Base-by-base conservation (phyloP, 2,797 vertebrate species). In the Tenualosa thibaudeaui region DNA sequence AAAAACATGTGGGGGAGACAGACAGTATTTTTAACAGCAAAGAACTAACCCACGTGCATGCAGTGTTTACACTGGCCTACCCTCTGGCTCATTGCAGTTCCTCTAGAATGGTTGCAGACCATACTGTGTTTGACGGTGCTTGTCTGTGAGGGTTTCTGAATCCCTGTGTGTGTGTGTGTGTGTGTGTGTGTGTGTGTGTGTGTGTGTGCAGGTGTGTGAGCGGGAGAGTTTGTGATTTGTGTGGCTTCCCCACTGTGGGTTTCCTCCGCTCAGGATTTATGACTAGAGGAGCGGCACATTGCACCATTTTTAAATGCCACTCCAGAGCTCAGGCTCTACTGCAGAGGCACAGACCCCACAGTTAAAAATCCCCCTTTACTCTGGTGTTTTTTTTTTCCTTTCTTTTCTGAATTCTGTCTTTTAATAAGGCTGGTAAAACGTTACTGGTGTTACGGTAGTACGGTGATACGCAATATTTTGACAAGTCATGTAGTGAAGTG, bases 111-210 rank as follows among this genome's bases (percentile, higher is more conserved):
- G 37, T 10, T 71, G 68, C 31, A 0, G 65, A 37, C 65, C 26
- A 31, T 26, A 68, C 26, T 71, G 31, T 71, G 26, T 40, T 40
- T 17, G 65, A 10, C 24, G 3, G 10, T 37, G 26, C 26, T 12
- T 26, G 24, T 13, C 24, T 37, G 26, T 68, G 62, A 31, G 9
- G 24, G 24, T 68, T 12, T 37, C 12, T 12, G 13, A 8, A 26
- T 68, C 24, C 26, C n/a, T 22, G 3, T 56, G 58, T 17, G 58
- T 19, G 58, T 60, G 58, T 6, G 58, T 60, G 58, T 60, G 58
- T 65, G 60, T 65, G 60, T 65, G 60, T 65, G 60, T 22, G 62
- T 31, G 62, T 31, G 62, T 65, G 24, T 65, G 62, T 68, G 62
- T 68, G 62, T 31, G 62, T 60, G 19, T 58, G 56, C 56, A 58